Percentiles rank a stretch among this genome's conserved stretches.
phyloP scores from a whole-genome alignment of 2,888 invertebrate species.

The Agrotis puta region DNA sequence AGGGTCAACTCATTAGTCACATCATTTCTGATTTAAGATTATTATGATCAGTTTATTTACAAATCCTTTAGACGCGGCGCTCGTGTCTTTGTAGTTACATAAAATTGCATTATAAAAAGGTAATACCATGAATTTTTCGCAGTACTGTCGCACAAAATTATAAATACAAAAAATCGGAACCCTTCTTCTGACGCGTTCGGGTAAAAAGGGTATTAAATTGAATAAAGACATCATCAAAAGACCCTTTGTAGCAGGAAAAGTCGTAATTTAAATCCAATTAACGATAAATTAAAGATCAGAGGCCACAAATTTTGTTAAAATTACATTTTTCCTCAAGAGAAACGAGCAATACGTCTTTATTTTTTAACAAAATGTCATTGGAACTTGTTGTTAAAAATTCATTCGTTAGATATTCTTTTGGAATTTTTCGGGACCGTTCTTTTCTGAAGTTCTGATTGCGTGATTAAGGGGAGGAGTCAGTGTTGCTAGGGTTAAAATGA shows the following conservation, averaged over 20 bases:
- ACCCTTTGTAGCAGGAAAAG: not conserved
- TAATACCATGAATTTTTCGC: too few species aligned
- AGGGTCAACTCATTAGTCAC: too few species aligned
- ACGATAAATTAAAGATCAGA: slow-evolving; percentile 38
- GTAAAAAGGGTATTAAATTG: not conserved
- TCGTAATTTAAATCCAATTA: slow-evolving; percentile 46
- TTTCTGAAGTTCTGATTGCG: slow-evolving; percentile 27
- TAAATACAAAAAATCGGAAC: too few species aligned
- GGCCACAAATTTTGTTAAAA: slow-evolving; percentile 30
- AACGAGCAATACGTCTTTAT: slow-evolving; percentile 2
- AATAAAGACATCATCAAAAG: not conserved
- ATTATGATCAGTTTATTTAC: too few species aligned
- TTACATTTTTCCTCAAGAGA: slow-evolving; percentile 14
- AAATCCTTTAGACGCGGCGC: too few species aligned
- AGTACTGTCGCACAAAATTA: too few species aligned
- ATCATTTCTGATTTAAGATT: too few species aligned
- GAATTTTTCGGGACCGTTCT: not conserved
- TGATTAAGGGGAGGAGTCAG: not conserved
- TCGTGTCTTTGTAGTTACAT: too few species aligned
- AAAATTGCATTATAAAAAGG: too few species aligned
- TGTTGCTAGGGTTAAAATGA: slow-evolving; percentile 5
- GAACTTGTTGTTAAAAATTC: slow-evolving; percentile 18
- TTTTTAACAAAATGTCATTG: not conserved
- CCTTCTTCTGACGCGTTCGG: too few species aligned
- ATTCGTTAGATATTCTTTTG: slow-evolving; percentile 14